Conservation (phyloP, 2,113 vertebrate genomes). For the Haemorhous mexicanus region DNA sequence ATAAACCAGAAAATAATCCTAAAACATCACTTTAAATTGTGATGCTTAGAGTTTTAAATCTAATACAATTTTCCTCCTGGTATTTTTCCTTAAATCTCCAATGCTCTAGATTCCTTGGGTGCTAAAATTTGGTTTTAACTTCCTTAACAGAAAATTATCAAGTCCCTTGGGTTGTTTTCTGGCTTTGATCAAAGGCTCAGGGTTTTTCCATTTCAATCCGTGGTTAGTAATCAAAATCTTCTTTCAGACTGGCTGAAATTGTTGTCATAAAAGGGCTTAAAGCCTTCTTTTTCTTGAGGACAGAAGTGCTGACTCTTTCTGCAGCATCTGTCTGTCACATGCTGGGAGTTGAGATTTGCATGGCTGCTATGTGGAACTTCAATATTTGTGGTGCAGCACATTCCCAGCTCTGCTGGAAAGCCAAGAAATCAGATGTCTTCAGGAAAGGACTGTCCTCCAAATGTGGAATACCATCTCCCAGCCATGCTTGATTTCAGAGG, state of each 20-base stretch:
- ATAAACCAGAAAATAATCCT: background rate
- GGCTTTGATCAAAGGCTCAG: background rate
- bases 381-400: background rate
- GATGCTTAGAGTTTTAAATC: background rate
- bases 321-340: background rate
- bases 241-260: background rate
- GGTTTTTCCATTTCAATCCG: background rate
- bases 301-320: background rate
- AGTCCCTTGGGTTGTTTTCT: slow-evolving; percentile 1
- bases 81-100: background rate
- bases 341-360: background rate
- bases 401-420: background rate
- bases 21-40: background rate
- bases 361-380: background rate
- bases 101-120: background rate
- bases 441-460: background rate
- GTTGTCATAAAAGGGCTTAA: background rate
- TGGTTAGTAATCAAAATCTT: background rate
- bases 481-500: background rate
- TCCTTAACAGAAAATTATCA: background rate
- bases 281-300: background rate
- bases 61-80: background rate
- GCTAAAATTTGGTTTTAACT: background rate
- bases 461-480: accelerated
- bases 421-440: background rate